Conservation (phyloP, 1,140 invertebrate species). For the Cylas formicarius region DNA sequence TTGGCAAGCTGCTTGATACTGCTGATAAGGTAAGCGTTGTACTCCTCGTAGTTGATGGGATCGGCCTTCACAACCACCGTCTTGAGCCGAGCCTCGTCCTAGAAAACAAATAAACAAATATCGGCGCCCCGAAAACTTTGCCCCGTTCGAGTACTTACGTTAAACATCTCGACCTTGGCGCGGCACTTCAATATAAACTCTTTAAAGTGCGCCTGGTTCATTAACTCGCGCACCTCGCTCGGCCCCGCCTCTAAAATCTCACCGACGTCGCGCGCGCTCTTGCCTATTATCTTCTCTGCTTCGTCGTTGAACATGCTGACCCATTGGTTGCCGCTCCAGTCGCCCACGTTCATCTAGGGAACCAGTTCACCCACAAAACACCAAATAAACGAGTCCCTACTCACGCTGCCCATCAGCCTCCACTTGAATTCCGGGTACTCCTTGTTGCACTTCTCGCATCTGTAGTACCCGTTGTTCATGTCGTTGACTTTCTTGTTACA, state of each 20-base stretch:
- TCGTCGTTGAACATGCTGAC: conserved; percentile 84
- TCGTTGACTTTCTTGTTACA: conserved; percentile 95
- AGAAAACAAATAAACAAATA: conserved; percentile 31
- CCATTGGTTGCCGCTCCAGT: conserved; percentile 76
- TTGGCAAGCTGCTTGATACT: conserved; percentile 31
- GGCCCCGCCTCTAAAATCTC: conserved; percentile 57
- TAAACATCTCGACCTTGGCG: conserved; percentile 84
- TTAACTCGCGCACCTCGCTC: conserved; percentile 52
- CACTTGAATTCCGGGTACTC: conserved; percentile 83
- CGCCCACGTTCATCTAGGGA: conserved; percentile 66
- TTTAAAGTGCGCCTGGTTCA: conserved; percentile 70
- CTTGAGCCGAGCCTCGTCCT: conserved; percentile 82
- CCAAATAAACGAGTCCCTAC: conserved; percentile 35
- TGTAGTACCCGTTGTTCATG: conserved; percentile 75
- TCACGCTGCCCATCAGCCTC: conserved; percentile 72
- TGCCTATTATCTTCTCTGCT: conserved; percentile 72
- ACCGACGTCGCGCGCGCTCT: conserved; percentile 72
- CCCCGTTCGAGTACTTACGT: conserved; percentile 51
- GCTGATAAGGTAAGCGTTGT: conserved; percentile 56
- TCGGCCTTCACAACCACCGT: conserved; percentile 58
- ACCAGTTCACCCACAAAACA: neutral
- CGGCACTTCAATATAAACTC: conserved; percentile 74
- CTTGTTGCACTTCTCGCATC: conserved; percentile 90
- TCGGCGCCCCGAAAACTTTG: conserved; percentile 1
- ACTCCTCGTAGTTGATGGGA: conserved; percentile 68